Evolutionary conservation across 2,113 vertebrate genomes (phyloP).

Genomic region (Xenus cinereus): DNA sequence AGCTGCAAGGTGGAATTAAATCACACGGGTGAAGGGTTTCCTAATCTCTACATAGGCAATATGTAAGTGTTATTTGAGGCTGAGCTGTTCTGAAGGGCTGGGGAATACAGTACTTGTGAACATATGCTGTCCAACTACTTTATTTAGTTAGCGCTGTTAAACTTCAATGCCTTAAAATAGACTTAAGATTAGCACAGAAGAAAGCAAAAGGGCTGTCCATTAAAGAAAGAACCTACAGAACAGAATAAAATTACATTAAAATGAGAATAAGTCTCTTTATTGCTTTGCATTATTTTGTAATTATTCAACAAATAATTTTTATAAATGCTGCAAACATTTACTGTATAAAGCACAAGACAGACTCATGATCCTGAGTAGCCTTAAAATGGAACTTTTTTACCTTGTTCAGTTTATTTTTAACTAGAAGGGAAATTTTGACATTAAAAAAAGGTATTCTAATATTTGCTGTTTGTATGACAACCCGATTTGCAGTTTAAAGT

Average conservation of each 20-base stretch:
- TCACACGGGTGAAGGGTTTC: slow-evolving; percentile 80
- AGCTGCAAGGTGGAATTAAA: slow-evolving; percentile 77
- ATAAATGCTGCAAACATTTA: neutral
- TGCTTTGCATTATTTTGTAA: neutral
- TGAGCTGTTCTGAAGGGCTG: slow-evolving; percentile 4
- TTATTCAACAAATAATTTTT: neutral
- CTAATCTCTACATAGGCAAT: slow-evolving; percentile 77
- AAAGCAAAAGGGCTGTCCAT: neutral
- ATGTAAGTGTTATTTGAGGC: slow-evolving; percentile 73
- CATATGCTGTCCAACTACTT: neutral
- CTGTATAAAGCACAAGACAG: neutral
- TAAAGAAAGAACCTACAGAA: neutral
- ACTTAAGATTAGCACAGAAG: neutral
- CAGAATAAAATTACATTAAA: neutral
- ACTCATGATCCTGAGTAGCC: neutral
- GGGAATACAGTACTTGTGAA: neutral
- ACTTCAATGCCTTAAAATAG: slow-evolving; percentile 24
- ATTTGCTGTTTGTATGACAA: neutral
- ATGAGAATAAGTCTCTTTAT: neutral
- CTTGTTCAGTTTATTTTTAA: neutral
- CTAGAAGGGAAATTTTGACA: neutral
- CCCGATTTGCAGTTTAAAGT: neutral
- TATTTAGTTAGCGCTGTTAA: neutral
- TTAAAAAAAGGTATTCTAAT: neutral
- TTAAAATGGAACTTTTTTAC: neutral